Evolutionary conservation across 2,888 invertebrate genomes (phyloP).

Genomic region (Palloptera scutellata): DNA sequence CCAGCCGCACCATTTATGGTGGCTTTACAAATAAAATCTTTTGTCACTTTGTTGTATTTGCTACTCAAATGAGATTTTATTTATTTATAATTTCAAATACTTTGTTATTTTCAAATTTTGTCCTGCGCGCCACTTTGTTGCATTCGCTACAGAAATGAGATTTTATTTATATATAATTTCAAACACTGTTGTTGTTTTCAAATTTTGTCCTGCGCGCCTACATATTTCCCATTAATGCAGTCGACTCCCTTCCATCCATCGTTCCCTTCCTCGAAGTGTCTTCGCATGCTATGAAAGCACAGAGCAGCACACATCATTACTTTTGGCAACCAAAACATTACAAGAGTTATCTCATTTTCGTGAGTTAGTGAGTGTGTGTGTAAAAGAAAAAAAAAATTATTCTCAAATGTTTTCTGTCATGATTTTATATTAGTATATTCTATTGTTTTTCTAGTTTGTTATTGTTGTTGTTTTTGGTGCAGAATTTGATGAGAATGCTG

Average conservation of each 20-base stretch:
- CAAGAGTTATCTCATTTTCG: slow-evolving; percentile 14
- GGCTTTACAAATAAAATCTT: slow-evolving; percentile 39
- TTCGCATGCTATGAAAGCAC: slow-evolving; percentile 17
- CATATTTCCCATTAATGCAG: slow-evolving; percentile 1
- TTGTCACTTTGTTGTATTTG: slow-evolving; percentile 46
- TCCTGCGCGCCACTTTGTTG: slow-evolving; percentile 47
- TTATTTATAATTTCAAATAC: slow-evolving; percentile 36
- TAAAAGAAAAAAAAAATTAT: slow-evolving; percentile 17
- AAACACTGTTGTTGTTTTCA: slow-evolving; percentile 9
- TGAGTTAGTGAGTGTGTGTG: not conserved
- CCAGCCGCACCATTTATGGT: slow-evolving; percentile 55
- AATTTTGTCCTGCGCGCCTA: slow-evolving; percentile 44
- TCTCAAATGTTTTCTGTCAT: slow-evolving; percentile 24
- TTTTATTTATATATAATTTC: slow-evolving; percentile 38
- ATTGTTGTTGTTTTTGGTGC: slow-evolving; percentile 21
- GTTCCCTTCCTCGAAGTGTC: slow-evolving; percentile 24
- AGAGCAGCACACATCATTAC: slow-evolving; percentile 28
- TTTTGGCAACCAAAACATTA: slow-evolving; percentile 38
- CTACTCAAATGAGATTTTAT: slow-evolving; percentile 31
- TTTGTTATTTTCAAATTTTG: slow-evolving; percentile 12
- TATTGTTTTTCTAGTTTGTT: slow-evolving; percentile 18
- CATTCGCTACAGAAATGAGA: slow-evolving; percentile 28
- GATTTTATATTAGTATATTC: no score
- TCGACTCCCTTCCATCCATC: not conserved
- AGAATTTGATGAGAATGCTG: slow-evolving; percentile 17